Conservation (phyloP, 2,113 vertebrate species). For the Erythrocercus mccallii region DNA sequence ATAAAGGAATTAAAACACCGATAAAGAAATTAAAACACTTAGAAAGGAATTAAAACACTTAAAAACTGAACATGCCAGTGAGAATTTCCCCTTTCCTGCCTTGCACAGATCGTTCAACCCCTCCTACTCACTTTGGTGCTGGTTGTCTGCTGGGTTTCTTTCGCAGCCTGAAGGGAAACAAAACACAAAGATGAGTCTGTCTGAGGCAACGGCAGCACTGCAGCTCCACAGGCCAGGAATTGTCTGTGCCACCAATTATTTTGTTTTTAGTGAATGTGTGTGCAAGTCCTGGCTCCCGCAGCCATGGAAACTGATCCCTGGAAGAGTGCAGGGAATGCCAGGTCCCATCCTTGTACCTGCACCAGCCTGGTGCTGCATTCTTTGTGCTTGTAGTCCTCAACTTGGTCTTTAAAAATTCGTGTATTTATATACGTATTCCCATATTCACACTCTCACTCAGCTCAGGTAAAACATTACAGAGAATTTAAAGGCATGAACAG, state of each 20-base stretch:
- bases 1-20: too few relatives aligned
- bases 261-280: neutral
- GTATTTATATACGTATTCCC: accelerated
- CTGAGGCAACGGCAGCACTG: neutral
- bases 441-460: neutral
- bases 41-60: neutral
- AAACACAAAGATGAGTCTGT: conserved; percentile 52
- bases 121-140: conserved; percentile 65
- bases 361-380: neutral
- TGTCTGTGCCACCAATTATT: neutral
- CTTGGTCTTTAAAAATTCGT: accelerated
- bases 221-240: conserved; percentile 3
- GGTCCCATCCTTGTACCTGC: neutral
- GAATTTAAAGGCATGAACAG: neutral
- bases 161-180: conserved; percentile 55
- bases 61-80: accelerated
- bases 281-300: conserved; percentile 42
- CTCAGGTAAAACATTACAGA: neutral
- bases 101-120: neutral
- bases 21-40: neutral
- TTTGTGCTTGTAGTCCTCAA: neutral
- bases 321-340: neutral
- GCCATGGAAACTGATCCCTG: neutral
- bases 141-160: conserved; percentile 54
- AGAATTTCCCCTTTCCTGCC: neutral